phyloP scores from a whole-genome alignment of 2,888 invertebrate genomes.

The Flexamia atlantica region DNA sequence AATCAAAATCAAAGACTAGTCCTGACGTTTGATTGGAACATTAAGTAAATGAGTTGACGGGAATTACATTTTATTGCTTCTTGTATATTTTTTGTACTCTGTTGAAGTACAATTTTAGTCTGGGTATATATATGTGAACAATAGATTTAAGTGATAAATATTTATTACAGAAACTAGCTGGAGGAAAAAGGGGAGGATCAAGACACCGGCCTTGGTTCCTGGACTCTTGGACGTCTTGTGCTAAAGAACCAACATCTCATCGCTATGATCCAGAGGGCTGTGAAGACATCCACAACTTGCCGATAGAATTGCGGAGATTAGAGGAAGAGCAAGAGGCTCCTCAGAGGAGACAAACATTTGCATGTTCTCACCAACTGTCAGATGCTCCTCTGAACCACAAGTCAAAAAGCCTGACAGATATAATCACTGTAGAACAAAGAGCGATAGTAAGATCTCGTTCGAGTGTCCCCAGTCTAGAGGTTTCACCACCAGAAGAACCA shows the following conservation, averaged over 20 bases:
- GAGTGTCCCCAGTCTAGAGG: constrained; percentile 64
- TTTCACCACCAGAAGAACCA: constrained; percentile 62
- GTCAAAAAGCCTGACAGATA: constrained; percentile 91
- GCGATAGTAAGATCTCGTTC: constrained; percentile 79
- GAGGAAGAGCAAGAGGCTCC: constrained; percentile 76
- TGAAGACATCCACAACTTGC: constrained; percentile 82
- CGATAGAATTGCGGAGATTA: constrained; percentile 91
- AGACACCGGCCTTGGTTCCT: constrained; percentile 85
- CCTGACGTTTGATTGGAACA: no score
- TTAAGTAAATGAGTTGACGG: no score
- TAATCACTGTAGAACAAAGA: constrained; percentile 81
- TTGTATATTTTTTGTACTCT: no score
- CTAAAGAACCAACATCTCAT: constrained; percentile 74
- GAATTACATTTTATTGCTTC: no score
- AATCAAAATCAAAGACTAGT: no score
- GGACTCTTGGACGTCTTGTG: constrained; percentile 84
- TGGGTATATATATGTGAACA: no score
- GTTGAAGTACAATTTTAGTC: no score
- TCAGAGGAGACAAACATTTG: constrained; percentile 76
- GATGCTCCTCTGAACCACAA: constrained; percentile 80
- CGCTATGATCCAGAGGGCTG: constrained; percentile 79
- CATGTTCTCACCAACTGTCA: constrained; percentile 73
- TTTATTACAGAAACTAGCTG: constrained; percentile 83
- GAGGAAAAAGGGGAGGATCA: constrained; percentile 79
- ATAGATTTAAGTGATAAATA: no score